Conservation (phyloP, 2,113 vertebrate genomes). For the Oncorhynchus kisutch region DNA sequence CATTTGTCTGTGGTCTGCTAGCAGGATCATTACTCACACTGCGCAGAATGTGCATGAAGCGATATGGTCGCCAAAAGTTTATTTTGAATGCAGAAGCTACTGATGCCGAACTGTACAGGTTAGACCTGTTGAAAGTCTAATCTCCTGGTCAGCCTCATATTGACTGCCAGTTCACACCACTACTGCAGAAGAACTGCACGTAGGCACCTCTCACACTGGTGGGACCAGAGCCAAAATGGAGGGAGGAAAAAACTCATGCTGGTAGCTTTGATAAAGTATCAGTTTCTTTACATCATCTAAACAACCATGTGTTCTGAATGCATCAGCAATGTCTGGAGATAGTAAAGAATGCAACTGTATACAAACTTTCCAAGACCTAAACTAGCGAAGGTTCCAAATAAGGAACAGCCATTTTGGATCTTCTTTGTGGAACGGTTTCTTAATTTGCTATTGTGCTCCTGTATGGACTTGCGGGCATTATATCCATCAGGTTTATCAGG, state of each 20-base stretch:
- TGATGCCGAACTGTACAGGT: constrained; percentile 61
- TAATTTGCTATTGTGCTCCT: constrained; percentile 34
- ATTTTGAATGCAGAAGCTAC: constrained; percentile 45
- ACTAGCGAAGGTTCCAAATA: constrained; percentile 32
- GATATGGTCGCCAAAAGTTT: constrained; percentile 24
- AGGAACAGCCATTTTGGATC: constrained; percentile 22
- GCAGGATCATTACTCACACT: not conserved
- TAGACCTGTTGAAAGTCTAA: constrained; percentile 55
- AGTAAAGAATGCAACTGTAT: constrained; percentile 57
- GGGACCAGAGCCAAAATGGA: constrained; percentile 42
- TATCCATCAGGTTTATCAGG: constrained; percentile 16
- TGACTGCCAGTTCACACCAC: constrained; percentile 37
- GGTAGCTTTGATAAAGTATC: constrained; percentile 66
- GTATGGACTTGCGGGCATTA: constrained; percentile 29
- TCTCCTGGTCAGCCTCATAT: constrained; percentile 32
- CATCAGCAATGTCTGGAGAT: constrained; percentile 65
- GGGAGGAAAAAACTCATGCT: constrained; percentile 55
- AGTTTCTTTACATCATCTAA: constrained; percentile 55
- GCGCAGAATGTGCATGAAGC: not conserved
- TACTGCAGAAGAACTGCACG: constrained; percentile 52
- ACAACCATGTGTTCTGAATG: constrained; percentile 41
- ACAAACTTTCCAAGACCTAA: constrained; percentile 52
- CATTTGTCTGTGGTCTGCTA: not conserved
- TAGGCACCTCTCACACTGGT: constrained; percentile 44
- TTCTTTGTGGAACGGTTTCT: constrained; percentile 4